Conservation (phyloP, 2,113 vertebrate genomes). For the Clupea harengus region DNA sequence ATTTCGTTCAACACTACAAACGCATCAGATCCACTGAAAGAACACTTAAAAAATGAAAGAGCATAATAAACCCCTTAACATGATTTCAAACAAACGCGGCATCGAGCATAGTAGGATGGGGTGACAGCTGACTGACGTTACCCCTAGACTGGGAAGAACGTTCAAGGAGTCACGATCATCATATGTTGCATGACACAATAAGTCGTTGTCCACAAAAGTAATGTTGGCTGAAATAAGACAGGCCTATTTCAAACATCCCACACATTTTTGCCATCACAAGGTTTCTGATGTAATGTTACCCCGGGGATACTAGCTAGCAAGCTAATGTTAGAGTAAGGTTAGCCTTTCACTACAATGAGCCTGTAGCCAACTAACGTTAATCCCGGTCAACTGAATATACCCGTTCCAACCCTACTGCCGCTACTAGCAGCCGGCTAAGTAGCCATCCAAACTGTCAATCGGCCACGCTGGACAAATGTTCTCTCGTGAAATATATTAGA, state of each 20-base stretch:
- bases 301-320: background rate
- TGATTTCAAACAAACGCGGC: background rate
- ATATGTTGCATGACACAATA: background rate
- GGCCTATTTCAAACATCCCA: background rate
- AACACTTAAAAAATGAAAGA: too few relatives aligned
- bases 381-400: background rate
- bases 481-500: background rate
- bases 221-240: background rate
- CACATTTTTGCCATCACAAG: background rate
- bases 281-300: background rate
- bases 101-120: background rate
- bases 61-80: too few relatives aligned
- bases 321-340: background rate
- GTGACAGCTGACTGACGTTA: background rate
- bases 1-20: background rate
- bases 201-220: background rate
- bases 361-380: background rate
- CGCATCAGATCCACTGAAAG: too few relatives aligned
- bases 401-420: background rate
- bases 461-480: background rate
- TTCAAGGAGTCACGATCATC: background rate
- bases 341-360: background rate
- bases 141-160: too few relatives aligned
- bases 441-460: conserved; percentile 6
- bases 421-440: background rate